phyloP scores from a whole-genome alignment of 2,888 invertebrate species.

The Caenorhabditis afra region DNA sequence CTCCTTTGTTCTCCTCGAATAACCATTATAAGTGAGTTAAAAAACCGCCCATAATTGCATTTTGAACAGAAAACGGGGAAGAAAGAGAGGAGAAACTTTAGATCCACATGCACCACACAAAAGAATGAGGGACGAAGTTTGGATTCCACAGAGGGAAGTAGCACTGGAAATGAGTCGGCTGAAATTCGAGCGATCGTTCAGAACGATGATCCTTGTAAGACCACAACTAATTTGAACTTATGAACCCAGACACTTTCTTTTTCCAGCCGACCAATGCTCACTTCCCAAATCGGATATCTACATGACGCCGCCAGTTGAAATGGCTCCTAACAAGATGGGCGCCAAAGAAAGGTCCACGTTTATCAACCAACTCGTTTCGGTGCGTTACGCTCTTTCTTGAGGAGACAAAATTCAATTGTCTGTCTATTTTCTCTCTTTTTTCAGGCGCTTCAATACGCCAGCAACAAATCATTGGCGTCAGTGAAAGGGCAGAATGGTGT shows the following conservation, averaged over 20 bases:
- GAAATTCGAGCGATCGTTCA: slow-evolving; percentile 64
- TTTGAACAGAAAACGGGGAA: too few species aligned
- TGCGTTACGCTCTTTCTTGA: slow-evolving; percentile 1
- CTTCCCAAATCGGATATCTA: slow-evolving; percentile 58
- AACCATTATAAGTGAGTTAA: slow-evolving; percentile 63
- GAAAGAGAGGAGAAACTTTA: too few species aligned
- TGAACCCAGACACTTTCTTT: too few species aligned
- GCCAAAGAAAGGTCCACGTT: slow-evolving; percentile 65
- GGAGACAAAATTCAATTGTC: slow-evolving; percentile 9
- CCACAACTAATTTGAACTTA: too few species aligned
- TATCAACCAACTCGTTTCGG: slow-evolving; percentile 66
- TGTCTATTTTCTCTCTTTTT: slow-evolving; percentile 4
- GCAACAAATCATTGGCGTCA: slow-evolving; percentile 55
- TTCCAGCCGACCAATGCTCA: slow-evolving; percentile 56
- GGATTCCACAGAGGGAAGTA: slow-evolving; percentile 47
- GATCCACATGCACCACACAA: slow-evolving; percentile 49
- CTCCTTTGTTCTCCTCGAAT: slow-evolving; percentile 64
- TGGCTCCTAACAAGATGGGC: slow-evolving; percentile 62
- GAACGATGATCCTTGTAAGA: slow-evolving; percentile 59
- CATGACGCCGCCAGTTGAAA: slow-evolving; percentile 48
- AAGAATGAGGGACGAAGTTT: slow-evolving; percentile 40
- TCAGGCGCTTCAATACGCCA: slow-evolving; percentile 62
- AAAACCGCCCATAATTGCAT: too few species aligned
- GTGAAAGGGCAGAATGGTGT: slow-evolving; percentile 37
- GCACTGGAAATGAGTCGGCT: slow-evolving; percentile 58